Conservation (phyloP, 2,113 vertebrate species). For the Seriola quinqueradiata region DNA sequence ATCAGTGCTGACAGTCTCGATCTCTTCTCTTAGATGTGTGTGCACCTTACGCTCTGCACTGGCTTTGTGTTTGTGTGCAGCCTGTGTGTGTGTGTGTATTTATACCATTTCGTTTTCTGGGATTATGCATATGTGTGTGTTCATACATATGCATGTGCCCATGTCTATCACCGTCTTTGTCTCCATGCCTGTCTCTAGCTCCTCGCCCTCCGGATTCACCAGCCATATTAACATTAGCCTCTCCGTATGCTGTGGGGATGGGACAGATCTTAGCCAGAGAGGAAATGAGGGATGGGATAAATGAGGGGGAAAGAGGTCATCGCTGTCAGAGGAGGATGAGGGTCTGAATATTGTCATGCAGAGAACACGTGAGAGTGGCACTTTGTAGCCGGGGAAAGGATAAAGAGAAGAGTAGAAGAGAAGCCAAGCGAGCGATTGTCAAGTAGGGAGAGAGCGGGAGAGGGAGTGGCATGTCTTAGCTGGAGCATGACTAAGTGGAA, state of each 20-base stretch:
- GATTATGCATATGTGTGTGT: constrained; percentile 81
- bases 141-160: constrained; percentile 79
- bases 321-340: constrained; percentile 67
- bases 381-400: constrained; percentile 45
- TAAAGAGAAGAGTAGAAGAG: constrained; percentile 41
- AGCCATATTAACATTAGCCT: constrained; percentile 70
- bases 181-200: constrained; percentile 62
- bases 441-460: constrained; percentile 32
- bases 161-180: constrained; percentile 73
- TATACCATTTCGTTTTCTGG: constrained; percentile 56
- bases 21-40: constrained; percentile 41
- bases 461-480: constrained; percentile 70
- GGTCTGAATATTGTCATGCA: constrained; percentile 68
- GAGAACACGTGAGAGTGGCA: constrained; percentile 64
- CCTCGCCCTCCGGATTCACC: constrained; percentile 54
- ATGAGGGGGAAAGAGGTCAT: constrained; percentile 75
- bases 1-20: constrained; percentile 40
- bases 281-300: constrained; percentile 71
- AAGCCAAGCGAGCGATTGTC: constrained; percentile 63
- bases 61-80: constrained; percentile 44
- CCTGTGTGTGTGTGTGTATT: constrained; percentile 35
- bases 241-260: constrained; percentile 42
- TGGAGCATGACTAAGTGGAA: constrained; percentile 64
- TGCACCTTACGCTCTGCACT: constrained; percentile 25
- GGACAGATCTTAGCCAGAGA: constrained; percentile 59